Base-by-base conservation (phyloP, 2,113 vertebrate genomes). In the Chaetodon trifascialis region DNA sequence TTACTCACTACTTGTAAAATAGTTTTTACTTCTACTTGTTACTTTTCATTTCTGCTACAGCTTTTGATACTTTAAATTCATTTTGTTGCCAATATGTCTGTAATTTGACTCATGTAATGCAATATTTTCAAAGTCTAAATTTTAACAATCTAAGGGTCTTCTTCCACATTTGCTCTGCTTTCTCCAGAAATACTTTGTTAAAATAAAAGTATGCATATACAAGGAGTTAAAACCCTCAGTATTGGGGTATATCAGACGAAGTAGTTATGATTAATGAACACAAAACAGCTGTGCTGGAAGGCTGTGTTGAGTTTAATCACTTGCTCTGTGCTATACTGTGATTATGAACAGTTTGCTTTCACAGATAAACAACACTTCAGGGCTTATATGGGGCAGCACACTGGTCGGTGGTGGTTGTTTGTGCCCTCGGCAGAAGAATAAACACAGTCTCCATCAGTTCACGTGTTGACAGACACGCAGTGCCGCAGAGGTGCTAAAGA, bases 401-500 rank as follows among this genome's bases (percentile, higher is more conserved):
- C 55, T 40, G 44, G 38, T 76, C 21, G 47, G 23, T 82, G 25
- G 66, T 15, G 17, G 54, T 40, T 75, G 64, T 86, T 84, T 60
- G 64, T 67, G 60, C 34, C 73, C 11, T 16, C 60, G 21, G 76
- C 58, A 16, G 76, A 14, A 80, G 44, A 92, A 80, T 84, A 89
- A 89, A 92, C 86, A 84, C 16, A 25, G 21, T 76, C 46, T 65
- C 60, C 51, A 36, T 1, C 40, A 59, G 65, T 73, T 51, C 56
- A 73, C 84, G 44, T 86, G 87, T 88, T 85, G 88, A 87, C 86
- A 83, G 80, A 80, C 73, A 17, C 52, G 62, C 77, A 56, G 65
- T 65, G 64, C 72, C 78, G 36, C 68, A 36, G 67, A 25, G 80
- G 86, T 86, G 86, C 55, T 56, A 86, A 79, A 85, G 44, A 68